Percentiles rank a stretch among this genome's conserved stretches.
Conservation (phyloP, 2,888 invertebrate genomes). For the Drosophila rellima region DNA sequence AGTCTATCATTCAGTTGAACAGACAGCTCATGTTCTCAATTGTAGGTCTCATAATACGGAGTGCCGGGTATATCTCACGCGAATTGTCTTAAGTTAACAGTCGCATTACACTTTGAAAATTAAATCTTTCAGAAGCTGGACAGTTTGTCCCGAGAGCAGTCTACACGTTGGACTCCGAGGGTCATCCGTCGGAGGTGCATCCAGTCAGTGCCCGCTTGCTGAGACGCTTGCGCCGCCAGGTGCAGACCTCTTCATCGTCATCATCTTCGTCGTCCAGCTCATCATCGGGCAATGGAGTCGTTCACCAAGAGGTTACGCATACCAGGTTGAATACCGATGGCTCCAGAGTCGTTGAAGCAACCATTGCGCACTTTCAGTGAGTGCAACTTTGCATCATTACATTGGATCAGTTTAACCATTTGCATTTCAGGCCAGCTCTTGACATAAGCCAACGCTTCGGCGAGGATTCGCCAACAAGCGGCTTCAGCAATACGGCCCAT, state of each 20-base stretch:
- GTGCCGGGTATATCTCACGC: not conserved
- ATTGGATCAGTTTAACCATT: not conserved
- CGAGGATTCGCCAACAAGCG: conserved; percentile 49
- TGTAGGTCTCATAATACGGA: not conserved
- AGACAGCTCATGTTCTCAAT: not conserved
- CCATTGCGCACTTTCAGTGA: conserved; percentile 32
- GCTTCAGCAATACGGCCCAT: not conserved
- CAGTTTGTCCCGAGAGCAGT: conserved; percentile 82
- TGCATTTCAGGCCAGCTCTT: conserved; percentile 8
- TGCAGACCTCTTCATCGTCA: conserved; percentile 52
- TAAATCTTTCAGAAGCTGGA: conserved; percentile 66
- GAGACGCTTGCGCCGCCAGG: conserved; percentile 78
- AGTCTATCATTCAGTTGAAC: not conserved
- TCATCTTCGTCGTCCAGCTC: conserved; percentile 54
- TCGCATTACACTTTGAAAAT: not conserved
- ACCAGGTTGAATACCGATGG: conserved; percentile 46
- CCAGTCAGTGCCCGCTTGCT: conserved; percentile 78
- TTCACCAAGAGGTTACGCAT: conserved; percentile 39
- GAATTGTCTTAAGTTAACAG: not conserved
- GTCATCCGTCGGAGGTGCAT: conserved; percentile 79
- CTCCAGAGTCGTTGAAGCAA: conserved; percentile 6
- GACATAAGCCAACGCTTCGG: conserved; percentile 49
- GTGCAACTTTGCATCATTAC: not conserved
- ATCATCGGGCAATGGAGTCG: conserved; percentile 45
- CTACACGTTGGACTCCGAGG: conserved; percentile 81